Conservation (phyloP, 2,888 invertebrate genomes). For the Amblyjoppa proteus region DNA sequence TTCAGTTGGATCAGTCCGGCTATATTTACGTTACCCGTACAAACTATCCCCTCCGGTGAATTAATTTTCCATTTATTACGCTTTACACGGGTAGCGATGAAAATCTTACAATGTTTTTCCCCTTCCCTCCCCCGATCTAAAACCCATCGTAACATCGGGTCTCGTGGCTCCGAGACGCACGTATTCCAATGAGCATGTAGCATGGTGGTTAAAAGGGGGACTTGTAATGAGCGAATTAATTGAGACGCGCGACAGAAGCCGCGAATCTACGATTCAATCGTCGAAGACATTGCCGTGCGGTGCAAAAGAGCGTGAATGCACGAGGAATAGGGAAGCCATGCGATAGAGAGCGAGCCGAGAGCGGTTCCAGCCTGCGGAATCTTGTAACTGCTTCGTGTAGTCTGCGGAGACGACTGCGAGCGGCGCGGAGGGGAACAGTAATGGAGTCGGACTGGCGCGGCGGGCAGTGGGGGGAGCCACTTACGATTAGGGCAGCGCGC, state of each 20-base stretch:
- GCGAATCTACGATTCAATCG: slow-evolving; percentile 63
- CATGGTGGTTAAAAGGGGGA: not conserved
- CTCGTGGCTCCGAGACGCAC: not conserved
- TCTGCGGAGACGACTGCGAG: slow-evolving; percentile 48
- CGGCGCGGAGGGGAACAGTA: slow-evolving; percentile 20
- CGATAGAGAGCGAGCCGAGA: slow-evolving; percentile 37
- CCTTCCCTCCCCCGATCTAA: slow-evolving; percentile 30
- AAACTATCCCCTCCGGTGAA: slow-evolving; percentile 27
- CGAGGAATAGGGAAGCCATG: not conserved
- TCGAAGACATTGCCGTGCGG: slow-evolving; percentile 39
- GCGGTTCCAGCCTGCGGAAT: slow-evolving; percentile 65
- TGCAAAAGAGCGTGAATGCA: slow-evolving; percentile 22
- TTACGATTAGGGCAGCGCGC: slow-evolving; percentile 58
- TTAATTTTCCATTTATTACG: slow-evolving; percentile 58
- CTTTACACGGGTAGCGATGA: slow-evolving; percentile 35
- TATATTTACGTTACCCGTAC: no score
- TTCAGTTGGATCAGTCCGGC: no score
- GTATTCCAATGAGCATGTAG: not conserved
- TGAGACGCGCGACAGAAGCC: slow-evolving; percentile 62
- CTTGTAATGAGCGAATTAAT: slow-evolving; percentile 64
- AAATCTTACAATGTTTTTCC: slow-evolving; percentile 60
- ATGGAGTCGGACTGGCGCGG: no score
- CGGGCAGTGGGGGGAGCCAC: slow-evolving; percentile 17
- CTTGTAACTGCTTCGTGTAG: slow-evolving; percentile 61
- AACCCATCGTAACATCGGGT: not conserved